phyloP scores from a whole-genome alignment of 53 echinoderm and acorn worm genomes.

The Crossaster papposus region DNA sequence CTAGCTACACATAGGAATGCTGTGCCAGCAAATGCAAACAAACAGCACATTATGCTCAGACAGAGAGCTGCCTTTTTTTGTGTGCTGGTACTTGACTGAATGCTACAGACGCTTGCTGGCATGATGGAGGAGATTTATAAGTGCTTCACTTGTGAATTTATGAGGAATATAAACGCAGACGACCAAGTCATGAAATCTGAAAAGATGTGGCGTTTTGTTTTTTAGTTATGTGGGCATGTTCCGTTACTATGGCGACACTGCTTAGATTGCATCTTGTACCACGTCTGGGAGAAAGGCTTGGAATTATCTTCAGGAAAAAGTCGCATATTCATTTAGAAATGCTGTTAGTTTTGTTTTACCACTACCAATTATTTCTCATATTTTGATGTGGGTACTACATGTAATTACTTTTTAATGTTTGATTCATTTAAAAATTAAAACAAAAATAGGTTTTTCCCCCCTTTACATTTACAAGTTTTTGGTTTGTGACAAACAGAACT shows the following conservation, averaged over 20 bases:
- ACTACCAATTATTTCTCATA: too few relatives aligned
- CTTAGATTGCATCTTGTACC: not conserved
- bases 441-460: too few relatives aligned
- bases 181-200: not conserved
- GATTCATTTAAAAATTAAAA: not conserved
- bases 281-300: not conserved
- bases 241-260: not conserved
- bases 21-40: not conserved
- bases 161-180: not conserved
- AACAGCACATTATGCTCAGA: constrained; percentile 12
- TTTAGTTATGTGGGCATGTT: too few relatives aligned
- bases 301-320: not conserved
- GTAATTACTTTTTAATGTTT: not conserved
- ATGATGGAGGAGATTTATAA: not conserved
- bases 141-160: constrained; percentile 4
- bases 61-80: not conserved
- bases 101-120: not conserved
- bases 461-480: not conserved
- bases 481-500: too few relatives aligned
- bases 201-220: not conserved
- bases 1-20: too few relatives aligned
- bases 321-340: too few relatives aligned
- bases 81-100: not conserved
- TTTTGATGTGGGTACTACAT: too few relatives aligned
- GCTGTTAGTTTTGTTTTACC: too few relatives aligned